These are phyloP conservation scores for Pseudomyrmex flavicornis DNA, from an alignment of 1,140 invertebrate genomes.

Conservation along the genomic window DNA sequence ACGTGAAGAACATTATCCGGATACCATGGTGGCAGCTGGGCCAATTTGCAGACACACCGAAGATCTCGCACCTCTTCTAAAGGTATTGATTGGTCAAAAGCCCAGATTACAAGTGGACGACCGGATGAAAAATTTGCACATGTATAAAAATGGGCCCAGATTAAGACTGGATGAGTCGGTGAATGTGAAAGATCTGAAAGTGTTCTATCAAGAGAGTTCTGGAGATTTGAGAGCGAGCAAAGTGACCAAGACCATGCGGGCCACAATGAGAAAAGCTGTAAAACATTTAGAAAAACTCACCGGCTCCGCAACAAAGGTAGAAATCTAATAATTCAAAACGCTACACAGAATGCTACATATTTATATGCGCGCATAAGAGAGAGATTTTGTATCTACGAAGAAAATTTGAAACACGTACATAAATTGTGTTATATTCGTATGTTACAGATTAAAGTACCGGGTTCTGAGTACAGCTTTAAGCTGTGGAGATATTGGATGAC, in stretches of 20 bases:
- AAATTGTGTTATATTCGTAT: constrained; percentile 16
- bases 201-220: constrained; percentile 92
- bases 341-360: constrained; percentile 31
- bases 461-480: constrained; percentile 87
- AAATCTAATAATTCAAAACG: background rate
- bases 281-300: constrained; percentile 84
- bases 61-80: constrained; percentile 91
- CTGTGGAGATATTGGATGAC: constrained; percentile 92
- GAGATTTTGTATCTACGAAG: background rate
- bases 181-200: constrained; percentile 89
- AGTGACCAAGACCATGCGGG: constrained; percentile 89
- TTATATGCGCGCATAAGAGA: background rate
- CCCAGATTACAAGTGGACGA: constrained; percentile 80
- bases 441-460: constrained; percentile 85
- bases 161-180: constrained; percentile 85
- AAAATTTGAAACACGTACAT: background rate
- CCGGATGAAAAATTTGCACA: no score
- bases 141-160: constrained; percentile 60
- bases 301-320: constrained; percentile 82
- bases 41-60: constrained; percentile 91
- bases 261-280: constrained; percentile 87
- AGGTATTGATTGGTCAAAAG: constrained; percentile 87
- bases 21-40: constrained; percentile 90
- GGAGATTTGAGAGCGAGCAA: constrained; percentile 89
- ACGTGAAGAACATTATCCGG: constrained; percentile 85